phyloP scores from a whole-genome alignment of 2,888 invertebrate genomes.

The Torymus texanus region DNA sequence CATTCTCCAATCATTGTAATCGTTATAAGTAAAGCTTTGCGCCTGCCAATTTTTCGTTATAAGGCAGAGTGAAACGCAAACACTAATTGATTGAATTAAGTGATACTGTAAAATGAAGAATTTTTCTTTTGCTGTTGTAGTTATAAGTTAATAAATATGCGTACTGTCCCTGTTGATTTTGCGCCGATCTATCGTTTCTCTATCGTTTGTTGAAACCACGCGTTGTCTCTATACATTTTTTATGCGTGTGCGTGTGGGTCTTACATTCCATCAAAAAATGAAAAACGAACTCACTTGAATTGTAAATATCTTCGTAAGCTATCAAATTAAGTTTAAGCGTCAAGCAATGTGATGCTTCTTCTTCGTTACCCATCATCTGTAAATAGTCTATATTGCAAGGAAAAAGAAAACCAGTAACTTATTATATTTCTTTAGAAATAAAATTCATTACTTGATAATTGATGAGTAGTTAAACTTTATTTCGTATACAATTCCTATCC shows the following conservation, averaged over 20 bases:
- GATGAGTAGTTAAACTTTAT: too few species aligned
- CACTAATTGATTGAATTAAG: constrained; percentile 7
- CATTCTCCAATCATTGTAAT: too few species aligned
- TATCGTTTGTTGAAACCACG: neutral
- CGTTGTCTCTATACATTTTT: constrained; percentile 9
- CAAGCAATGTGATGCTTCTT: constrained; percentile 44
- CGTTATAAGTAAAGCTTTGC: too few species aligned
- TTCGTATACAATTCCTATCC: too few species aligned
- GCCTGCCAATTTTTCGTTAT: neutral
- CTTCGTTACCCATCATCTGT: constrained; percentile 60
- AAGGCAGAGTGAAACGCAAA: neutral
- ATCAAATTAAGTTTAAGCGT: constrained; percentile 48
- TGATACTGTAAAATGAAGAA: constrained; percentile 7
- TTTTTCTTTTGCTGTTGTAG: neutral
- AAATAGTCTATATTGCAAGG: constrained; percentile 63
- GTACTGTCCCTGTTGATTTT: constrained; percentile 18
- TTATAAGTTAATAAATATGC: neutral
- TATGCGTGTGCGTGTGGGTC: constrained; percentile 54
- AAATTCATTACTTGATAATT: constrained; percentile 31
- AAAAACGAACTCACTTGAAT: constrained; percentile 47
- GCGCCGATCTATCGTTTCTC: neutral
- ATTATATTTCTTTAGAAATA: constrained; percentile 61
- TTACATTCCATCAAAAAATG: constrained; percentile 69
- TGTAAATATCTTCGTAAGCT: constrained; percentile 56
- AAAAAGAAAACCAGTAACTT: constrained; percentile 68